Percentiles rank a stretch among this genome's conserved stretches.
Evolutionary conservation across 2,797 vertebrate species (phyloP).

Genomic region (Sebastes elongatus): DNA sequence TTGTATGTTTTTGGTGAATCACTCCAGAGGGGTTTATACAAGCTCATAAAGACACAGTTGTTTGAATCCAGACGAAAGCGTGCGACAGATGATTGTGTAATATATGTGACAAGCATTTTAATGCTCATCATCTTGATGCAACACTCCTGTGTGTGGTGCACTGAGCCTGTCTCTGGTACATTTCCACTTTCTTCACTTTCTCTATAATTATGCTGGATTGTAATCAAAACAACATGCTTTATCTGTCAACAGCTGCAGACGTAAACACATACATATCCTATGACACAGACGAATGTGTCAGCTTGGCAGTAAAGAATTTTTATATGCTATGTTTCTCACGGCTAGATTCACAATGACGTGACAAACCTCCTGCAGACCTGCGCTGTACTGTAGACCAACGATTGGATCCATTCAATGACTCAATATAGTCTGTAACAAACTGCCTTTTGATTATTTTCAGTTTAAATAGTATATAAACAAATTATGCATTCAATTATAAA

Average conservation of each 20-base stretch:
- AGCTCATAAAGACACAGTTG: background rate
- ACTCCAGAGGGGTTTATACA: background rate
- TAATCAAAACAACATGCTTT: constrained; percentile 8
- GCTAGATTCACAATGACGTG: background rate
- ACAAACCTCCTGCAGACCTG: background rate
- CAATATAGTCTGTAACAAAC: background rate
- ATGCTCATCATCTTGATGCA: background rate
- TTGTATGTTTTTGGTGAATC: background rate
- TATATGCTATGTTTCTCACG: background rate
- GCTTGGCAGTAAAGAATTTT: background rate
- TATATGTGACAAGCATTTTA: background rate
- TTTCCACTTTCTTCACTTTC: constrained; percentile 42
- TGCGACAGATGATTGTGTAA: background rate
- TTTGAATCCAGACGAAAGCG: background rate
- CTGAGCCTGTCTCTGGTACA: background rate
- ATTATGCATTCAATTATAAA: background rate
- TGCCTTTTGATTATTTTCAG: background rate
- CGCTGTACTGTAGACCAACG: background rate
- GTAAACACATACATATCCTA: background rate
- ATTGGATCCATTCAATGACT: background rate
- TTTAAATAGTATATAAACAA: background rate
- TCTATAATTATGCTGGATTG: constrained; percentile 22
- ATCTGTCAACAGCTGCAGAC: constrained; percentile 28
- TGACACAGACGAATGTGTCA: constrained; percentile 13
- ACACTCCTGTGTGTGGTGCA: background rate